Conservation (phyloP, 92 coral and sea anemone genomes). For the Diadumene lineata region DNA sequence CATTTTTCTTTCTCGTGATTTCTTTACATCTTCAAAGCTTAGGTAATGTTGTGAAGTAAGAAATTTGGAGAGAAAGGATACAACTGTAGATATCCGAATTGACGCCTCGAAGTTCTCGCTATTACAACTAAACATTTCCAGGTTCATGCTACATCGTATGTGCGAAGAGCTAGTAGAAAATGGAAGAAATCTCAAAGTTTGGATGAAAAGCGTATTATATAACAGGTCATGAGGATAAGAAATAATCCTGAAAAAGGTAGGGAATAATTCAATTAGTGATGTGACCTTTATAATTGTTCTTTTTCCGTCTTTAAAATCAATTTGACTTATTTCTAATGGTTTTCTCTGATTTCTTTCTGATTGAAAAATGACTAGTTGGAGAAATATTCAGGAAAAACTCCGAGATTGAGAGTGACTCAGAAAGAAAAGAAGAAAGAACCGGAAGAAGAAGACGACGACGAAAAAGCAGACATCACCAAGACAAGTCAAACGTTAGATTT, state of each 20-base stretch:
- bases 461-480: conserved; percentile 32
- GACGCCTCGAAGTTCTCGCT: no score
- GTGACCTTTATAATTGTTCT: neutral
- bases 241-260: conserved; percentile 18
- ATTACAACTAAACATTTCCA: no score
- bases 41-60: neutral
- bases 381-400: conserved; percentile 2
- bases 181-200: neutral
- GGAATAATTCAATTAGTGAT: neutral
- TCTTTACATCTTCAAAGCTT: neutral
- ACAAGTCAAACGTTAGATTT: neutral
- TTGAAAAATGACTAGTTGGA: conserved; percentile 4
- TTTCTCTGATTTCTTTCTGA: neutral
- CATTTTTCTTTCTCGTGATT: neutral
- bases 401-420: conserved; percentile 1
- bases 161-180: neutral
- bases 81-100: no score
- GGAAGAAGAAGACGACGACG: conserved; percentile 13
- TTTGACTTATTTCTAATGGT: neutral
- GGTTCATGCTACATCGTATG: neutral
- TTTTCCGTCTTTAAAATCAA: neutral
- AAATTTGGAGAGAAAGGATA: neutral
- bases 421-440: neutral
- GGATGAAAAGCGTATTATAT: neutral
- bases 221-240: conserved; percentile 12